Conservation (phyloP, 2,888 invertebrate species). For the Lathronympha strigana region DNA sequence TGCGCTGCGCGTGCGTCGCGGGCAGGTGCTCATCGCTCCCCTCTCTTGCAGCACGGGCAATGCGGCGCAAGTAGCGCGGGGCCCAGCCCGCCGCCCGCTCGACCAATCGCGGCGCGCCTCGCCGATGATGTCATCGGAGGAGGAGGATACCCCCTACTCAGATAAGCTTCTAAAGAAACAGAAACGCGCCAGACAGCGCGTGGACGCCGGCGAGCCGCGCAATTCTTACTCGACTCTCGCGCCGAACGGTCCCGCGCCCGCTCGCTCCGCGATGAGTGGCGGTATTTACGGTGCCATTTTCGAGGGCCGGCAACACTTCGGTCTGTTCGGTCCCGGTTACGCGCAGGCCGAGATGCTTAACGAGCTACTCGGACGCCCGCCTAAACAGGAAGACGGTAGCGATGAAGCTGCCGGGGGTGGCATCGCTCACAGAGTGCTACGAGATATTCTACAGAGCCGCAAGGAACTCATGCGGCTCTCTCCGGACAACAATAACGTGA, state of each 20-base stretch:
- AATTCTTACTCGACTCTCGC: conserved; percentile 91
- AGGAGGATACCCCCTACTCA: conserved; percentile 97
- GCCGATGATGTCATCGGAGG: conserved; percentile 98
- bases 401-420: conserved; percentile 81
- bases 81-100: conserved; percentile 86
- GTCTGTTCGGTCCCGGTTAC: conserved; percentile 93
- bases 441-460: conserved; percentile 95
- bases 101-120: conserved; percentile 92
- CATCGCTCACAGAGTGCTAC: conserved; percentile 92
- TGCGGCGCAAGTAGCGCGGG: conserved; percentile 81
- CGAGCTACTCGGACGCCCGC: conserved; percentile 93
- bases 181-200: conserved; percentile 97
- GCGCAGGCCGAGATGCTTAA: conserved; percentile 96
- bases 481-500: conserved; percentile 84
- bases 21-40: conserved; percentile 79
- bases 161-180: conserved; percentile 96
- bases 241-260: conserved; percentile 83
- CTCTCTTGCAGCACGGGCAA: conserved; percentile 81
- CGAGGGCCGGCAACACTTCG: conserved; percentile 91
- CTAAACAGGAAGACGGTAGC: conserved; percentile 86
- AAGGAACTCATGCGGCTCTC: conserved; percentile 89
- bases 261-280: conserved; percentile 91
- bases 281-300: conserved; percentile 95
- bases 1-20: conserved; percentile 41
- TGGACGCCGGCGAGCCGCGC: conserved; percentile 97